Evolutionary conservation across 2,888 invertebrate genomes (phyloP), one percentile per base, ranked within the genome.

Genomic region (Parelbella ahira): DNA sequence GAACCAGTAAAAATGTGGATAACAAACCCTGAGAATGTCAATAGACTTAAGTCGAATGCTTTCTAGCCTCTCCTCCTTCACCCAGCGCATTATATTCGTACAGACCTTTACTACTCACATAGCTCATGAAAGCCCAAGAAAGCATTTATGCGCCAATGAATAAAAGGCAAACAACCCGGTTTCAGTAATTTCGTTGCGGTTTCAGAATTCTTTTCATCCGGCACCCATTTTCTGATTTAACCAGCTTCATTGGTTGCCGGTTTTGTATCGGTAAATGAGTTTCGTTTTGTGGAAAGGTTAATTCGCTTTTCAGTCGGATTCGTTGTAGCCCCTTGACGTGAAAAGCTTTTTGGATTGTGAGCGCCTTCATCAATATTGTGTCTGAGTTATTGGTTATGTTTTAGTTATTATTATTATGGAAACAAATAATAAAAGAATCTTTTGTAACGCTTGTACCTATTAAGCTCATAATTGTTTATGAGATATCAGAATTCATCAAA

Each of bases 91-190:
- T n/a, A n/a, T n/a, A n/a, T n/a, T n/a, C n/a, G n/a, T n/a, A n/a
- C n/a, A n/a, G n/a, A 82, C 83, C 83, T 82, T 81, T 86, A 86
- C 84, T 84, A 73, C 81, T 80, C 1, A 81, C 83, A 81, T 79
- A 84, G 84, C 82, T 65, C 75, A 6, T 64, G 68, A 84, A 84
- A 84, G 56, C 60, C 72, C 72, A 86, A 84, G 86, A 84, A 86
- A 82, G 79, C 79, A 76, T 81, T 27, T 84, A 71, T 55, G 61
- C 64, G 9, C 10, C 12, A 4, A 54, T 82, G 75, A 82, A 83
- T 79, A 55, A 58, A 37, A 66, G 65, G 81, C 80, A 81, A 81
- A 53, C 60, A n/a, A 54, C 27, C 27, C 52, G 41, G 58, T 58
- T 61, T 60, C 66, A 64, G 65, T 63, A 69, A 75, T 72, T 74